phyloP scores from a whole-genome alignment of 2,113 vertebrate genomes.

The Chaenogobius annularis region DNA sequence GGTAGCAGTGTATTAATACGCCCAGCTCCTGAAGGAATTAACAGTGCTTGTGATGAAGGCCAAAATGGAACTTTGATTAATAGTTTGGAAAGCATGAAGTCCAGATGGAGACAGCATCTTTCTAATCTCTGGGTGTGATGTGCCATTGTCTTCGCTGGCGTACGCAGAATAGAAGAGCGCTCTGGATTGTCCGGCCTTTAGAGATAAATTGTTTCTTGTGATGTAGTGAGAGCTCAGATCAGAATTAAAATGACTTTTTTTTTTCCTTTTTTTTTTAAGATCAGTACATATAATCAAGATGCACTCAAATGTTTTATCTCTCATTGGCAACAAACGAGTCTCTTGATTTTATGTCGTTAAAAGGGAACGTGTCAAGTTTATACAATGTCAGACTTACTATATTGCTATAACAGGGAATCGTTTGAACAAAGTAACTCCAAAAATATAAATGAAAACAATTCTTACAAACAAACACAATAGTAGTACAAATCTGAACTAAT shows the following conservation, averaged over 20 bases:
- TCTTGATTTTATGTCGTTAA: not conserved
- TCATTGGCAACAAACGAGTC: not conserved
- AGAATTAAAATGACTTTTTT: not conserved
- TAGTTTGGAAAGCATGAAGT: constrained; percentile 51
- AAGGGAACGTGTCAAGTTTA: too few species aligned
- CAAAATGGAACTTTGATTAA: constrained; percentile 72
- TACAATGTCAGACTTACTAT: too few species aligned
- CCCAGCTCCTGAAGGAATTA: constrained; percentile 77
- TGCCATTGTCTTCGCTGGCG: constrained; percentile 22
- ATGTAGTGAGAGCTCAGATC: constrained; percentile 40
- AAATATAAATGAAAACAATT: too few species aligned
- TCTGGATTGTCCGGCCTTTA: constrained; percentile 41
- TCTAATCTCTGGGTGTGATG: constrained; percentile 57
- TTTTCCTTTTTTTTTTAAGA: too few species aligned
- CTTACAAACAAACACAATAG: too few species aligned
- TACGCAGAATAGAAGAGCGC: constrained; percentile 47
- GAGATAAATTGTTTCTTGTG: constrained; percentile 58
- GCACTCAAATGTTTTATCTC: not conserved
- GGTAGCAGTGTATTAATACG: constrained; percentile 70
- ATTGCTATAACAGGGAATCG: too few species aligned
- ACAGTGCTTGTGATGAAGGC: constrained; percentile 56
- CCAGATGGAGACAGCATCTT: constrained; percentile 58
- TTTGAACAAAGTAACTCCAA: too few species aligned
- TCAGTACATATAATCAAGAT: not conserved
- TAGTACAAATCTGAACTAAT: too few species aligned